These are phyloP conservation scores for Cossypha dichroa DNA, from an alignment of 2,797 vertebrate genomes.

Conservation along the genomic window DNA sequence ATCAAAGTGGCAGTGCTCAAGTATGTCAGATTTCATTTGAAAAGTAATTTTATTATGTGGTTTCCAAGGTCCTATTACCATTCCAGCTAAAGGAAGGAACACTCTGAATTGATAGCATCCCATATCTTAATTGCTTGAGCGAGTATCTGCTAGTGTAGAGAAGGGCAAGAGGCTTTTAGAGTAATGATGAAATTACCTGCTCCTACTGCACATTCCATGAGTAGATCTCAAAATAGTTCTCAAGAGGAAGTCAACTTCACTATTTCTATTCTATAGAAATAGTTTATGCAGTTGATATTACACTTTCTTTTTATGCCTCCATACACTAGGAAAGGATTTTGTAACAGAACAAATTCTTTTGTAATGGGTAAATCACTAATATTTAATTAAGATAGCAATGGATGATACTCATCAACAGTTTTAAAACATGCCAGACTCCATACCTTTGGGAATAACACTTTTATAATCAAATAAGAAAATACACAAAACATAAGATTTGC, in stretches of 20 bases:
- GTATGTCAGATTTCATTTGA: not conserved
- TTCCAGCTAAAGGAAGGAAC: not conserved
- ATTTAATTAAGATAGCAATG: constrained; percentile 18
- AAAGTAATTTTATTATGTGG: not conserved
- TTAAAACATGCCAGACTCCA: not conserved
- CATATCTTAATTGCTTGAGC: not conserved
- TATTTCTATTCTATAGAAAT: not conserved
- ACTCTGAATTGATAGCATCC: not conserved
- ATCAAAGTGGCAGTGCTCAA: not conserved
- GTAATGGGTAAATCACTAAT: not conserved
- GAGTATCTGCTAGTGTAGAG: not conserved
- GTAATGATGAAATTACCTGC: not conserved
- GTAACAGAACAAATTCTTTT: not conserved
- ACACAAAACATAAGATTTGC: constrained; percentile 18
- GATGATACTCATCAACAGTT: constrained; percentile 1
- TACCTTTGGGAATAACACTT: constrained; percentile 9
- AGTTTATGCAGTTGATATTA: not conserved
- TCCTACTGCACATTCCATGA: not conserved
- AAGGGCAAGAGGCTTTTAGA: not conserved
- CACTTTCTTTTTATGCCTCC: not conserved
- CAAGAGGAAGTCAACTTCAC: not conserved
- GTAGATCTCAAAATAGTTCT: not conserved
- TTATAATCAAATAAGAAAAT: constrained; percentile 9
- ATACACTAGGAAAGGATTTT: not conserved
- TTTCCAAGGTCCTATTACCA: not conserved